phyloP scores from a whole-genome alignment of 2,797 vertebrate species.

The Bufotes viridis region DNA sequence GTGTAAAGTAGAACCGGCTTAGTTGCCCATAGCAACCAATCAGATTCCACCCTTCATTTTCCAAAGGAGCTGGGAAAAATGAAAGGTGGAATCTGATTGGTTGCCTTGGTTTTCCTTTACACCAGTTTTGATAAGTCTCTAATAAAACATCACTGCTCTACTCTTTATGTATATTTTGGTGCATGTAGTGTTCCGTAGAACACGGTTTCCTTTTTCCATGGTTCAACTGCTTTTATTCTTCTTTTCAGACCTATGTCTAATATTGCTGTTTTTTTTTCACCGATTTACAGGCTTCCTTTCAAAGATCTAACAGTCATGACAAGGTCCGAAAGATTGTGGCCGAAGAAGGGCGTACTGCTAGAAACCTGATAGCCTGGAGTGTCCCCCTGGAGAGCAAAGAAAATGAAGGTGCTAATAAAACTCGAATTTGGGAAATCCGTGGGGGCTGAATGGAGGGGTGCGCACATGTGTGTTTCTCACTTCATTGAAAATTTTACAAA shows the following conservation, averaged over 20 bases:
- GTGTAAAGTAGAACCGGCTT: too few species aligned
- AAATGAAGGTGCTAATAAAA: conserved; percentile 83
- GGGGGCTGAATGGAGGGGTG: not conserved
- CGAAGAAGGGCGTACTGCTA: conserved; percentile 93
- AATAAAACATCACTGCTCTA: too few species aligned
- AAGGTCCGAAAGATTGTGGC: conserved; percentile 98
- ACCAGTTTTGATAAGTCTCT: too few species aligned
- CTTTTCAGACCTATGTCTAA: not conserved
- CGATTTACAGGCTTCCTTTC: conserved; percentile 87
- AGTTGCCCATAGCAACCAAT: too few species aligned
- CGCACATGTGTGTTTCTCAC: not conserved
- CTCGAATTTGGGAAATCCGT: not conserved
- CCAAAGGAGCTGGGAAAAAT: too few species aligned
- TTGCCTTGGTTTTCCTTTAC: too few species aligned
- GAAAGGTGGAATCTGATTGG: too few species aligned
- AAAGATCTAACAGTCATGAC: conserved; percentile 97
- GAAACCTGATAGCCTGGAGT: conserved; percentile 97
- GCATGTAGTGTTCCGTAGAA: too few species aligned
- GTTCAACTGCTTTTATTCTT: not conserved
- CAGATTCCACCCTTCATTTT: too few species aligned
- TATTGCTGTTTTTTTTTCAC: conserved; percentile 1
- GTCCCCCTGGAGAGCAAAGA: conserved; percentile 95
- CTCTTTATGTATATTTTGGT: too few species aligned
- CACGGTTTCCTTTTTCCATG: too few species aligned
- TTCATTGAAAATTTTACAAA: too few species aligned